Percentiles rank a stretch among this genome's conserved stretches.
These are phyloP conservation scores for Andrena minutula DNA, from an alignment of 2,888 invertebrate species.

Conservation along the genomic window DNA sequence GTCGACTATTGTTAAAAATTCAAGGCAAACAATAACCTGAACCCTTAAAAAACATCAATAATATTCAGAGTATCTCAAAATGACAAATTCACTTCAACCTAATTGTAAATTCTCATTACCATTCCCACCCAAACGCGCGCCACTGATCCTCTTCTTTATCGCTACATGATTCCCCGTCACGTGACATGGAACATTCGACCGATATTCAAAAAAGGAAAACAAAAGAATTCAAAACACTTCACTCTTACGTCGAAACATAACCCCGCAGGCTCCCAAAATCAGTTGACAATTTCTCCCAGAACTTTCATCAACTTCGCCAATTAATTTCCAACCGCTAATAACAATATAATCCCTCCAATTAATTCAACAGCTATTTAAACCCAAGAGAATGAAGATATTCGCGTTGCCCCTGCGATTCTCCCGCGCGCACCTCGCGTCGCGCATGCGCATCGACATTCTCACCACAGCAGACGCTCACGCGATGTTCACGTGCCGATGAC, in stretches of 20 bases:
- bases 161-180: background rate
- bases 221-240: background rate
- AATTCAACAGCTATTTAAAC: too few relatives aligned
- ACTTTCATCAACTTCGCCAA: background rate
- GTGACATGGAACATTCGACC: background rate
- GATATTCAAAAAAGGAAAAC: background rate
- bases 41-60: background rate
- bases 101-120: slow-evolving; percentile 35
- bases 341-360: too few relatives aligned
- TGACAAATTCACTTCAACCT: background rate
- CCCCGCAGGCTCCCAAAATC: background rate
- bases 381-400: background rate
- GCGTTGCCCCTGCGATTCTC: slow-evolving; percentile 8
- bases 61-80: background rate
- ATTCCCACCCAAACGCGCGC: background rate
- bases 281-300: too few relatives aligned
- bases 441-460: slow-evolving; percentile 36
- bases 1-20: background rate
- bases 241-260: too few relatives aligned
- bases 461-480: slow-evolving; percentile 44
- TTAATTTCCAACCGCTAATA: too few relatives aligned
- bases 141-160: background rate
- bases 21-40: background rate
- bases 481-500: slow-evolving; percentile 45
- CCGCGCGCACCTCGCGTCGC: slow-evolving; percentile 38